Base-by-base conservation (phyloP, 2,888 invertebrate genomes). In the Callyntrura guangdongensis region DNA sequence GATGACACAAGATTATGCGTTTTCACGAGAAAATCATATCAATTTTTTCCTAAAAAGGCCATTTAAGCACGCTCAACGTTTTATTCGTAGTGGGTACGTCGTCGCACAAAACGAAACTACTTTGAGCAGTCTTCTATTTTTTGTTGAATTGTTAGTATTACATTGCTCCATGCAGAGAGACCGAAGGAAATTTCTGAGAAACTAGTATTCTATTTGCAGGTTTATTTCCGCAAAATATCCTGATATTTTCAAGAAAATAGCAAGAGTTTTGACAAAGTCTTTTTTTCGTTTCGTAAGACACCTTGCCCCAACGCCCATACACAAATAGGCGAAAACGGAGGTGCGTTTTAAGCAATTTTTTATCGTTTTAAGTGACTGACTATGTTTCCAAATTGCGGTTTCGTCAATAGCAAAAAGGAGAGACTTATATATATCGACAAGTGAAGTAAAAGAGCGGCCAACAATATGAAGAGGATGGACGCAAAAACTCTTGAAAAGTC, bases 401-500 rank as follows among this genome's bases (percentile, higher is more conserved):
- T 67, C 45, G 25, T 84, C 67, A 49, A 64, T 67, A 27, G 49
- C 17, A 77, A 22, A n/a, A n/a, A n/a, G n/a, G n/a, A n/a, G n/a
- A n/a, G n/a, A n/a, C n/a, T 45, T 36, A 45, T 47, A n/a, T 36
- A 45, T 14, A 9, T n/a, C 20, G 74, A 77, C 22, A 77, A 49
- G 12, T 8, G 49, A 20, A 53, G 14, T 0, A 25, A 25, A 2
- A 22, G 27, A 4, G 25, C n/a, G 8, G 1, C 20, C 11, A 45
- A 47, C 20, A 47, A 45, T 4, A 69, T 1, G 1, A 53, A 47
- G 77, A 61, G 77, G 53, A 86, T 85, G 79, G 49, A 86, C 79
- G 67, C 79, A 79, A 64, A 86, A 86, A 86, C 79, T 86, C 86
- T 79, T 49, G n/a, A n/a, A n/a, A n/a, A n/a, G n/a, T n/a, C n/a